Evolutionary conservation across 2,888 invertebrate genomes (phyloP).

Genomic region (Cantharis rufa): DNA sequence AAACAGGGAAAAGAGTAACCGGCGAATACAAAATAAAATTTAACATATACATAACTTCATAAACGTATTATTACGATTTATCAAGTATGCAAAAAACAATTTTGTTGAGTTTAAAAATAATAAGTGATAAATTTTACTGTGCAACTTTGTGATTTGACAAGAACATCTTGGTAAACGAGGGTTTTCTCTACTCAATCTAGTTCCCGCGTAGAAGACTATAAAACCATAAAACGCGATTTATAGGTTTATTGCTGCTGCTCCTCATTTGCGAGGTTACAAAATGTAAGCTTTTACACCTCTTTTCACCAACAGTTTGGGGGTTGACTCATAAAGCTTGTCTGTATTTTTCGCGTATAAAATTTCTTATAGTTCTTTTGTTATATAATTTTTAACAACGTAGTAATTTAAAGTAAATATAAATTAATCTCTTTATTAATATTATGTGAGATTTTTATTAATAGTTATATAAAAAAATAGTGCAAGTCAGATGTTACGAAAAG

Average conservation of each 20-base stretch:
- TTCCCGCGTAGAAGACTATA: slow-evolving; percentile 46
- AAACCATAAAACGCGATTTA: slow-evolving; percentile 55
- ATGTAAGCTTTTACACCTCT: slow-evolving; percentile 43
- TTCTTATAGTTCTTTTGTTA: slow-evolving; percentile 22
- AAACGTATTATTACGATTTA: slow-evolving; percentile 10
- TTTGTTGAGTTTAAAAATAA: slow-evolving; percentile 29
- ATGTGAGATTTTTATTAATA: background rate
- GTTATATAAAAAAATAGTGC: too few species aligned
- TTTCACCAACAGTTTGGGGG: slow-evolving; percentile 36
- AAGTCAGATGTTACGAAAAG: too few species aligned
- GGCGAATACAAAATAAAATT: background rate
- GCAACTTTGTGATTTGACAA: slow-evolving; percentile 45
- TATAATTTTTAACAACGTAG: background rate
- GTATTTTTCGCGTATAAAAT: slow-evolving; percentile 34
- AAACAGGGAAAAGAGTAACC: background rate
- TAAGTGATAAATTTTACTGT: slow-evolving; percentile 34
- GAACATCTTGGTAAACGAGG: slow-evolving; percentile 47
- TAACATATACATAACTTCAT: background rate
- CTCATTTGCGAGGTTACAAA: slow-evolving; percentile 43
- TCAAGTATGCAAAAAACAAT: slow-evolving; percentile 32
- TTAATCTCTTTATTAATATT: background rate
- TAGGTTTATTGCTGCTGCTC: slow-evolving; percentile 53
- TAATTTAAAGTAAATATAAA: background rate
- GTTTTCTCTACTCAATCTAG: slow-evolving; percentile 46
- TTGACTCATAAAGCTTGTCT: slow-evolving; percentile 40